A percentile compares a stretch with the other conserved stretches of the same genome.
These are phyloP conservation scores for Ostrea denselamellosa DNA, from an alignment of 1,140 invertebrate species.

Conservation along the genomic window DNA sequence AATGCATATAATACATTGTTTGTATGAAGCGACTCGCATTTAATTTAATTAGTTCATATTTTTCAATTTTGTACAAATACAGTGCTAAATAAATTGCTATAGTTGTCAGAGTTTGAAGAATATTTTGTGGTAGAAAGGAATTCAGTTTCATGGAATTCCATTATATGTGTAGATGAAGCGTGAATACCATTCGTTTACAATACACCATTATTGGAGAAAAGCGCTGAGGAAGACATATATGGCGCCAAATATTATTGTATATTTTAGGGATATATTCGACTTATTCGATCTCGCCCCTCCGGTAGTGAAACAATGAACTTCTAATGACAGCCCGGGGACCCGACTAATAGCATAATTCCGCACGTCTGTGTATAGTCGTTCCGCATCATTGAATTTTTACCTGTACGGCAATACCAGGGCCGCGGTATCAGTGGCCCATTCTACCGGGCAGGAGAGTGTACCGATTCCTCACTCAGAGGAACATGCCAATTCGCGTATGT, in stretches of 20 bases:
- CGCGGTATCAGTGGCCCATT: not conserved
- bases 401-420: not conserved
- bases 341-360: slow-evolving; percentile 10
- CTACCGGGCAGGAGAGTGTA: not conserved
- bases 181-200: not conserved
- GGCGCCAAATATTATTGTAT: not conserved
- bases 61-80: too few species aligned
- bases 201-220: not conserved
- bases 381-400: slow-evolving; percentile 22
- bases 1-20: too few species aligned
- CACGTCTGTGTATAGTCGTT: slow-evolving; percentile 4
- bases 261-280: not conserved
- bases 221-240: not conserved
- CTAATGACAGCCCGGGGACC: slow-evolving; percentile 18
- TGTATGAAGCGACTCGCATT: too few species aligned
- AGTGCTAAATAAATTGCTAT: too few species aligned
- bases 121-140: too few species aligned
- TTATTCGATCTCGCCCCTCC: not conserved
- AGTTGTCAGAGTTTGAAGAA: too few species aligned
- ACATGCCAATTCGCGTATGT: not conserved
- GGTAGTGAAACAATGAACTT: slow-evolving; percentile 18
- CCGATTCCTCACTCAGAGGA: not conserved
- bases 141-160: too few species aligned
- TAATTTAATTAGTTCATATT: too few species aligned
- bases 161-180: too few species aligned